A percentile compares a stretch with the other conserved stretches of the same genome.
Evolutionary conservation across 1,140 invertebrate species (phyloP).

Genomic region (Arctopsyche grandis): DNA sequence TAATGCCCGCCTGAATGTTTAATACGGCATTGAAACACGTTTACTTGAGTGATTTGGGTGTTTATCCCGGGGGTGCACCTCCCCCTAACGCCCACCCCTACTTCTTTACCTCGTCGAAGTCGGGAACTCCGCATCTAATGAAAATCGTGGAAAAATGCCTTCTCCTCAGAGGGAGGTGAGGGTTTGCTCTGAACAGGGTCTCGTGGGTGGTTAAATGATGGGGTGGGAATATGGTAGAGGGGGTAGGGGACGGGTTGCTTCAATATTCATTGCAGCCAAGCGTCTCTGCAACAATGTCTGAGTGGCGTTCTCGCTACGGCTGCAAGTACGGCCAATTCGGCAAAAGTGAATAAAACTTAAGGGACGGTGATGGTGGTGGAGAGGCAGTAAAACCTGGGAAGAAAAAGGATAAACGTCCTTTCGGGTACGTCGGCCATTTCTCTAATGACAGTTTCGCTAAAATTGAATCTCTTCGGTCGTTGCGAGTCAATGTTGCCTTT

Average conservation of each 20-base stretch:
- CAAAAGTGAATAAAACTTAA: not conserved
- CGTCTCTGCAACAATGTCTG: constrained; percentile 12
- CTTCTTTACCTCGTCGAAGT: not conserved
- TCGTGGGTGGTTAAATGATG: too few species aligned
- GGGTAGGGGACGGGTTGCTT: not conserved
- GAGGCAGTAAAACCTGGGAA: not conserved
- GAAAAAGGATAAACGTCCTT: not conserved
- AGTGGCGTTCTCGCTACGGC: not conserved
- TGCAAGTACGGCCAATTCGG: not conserved
- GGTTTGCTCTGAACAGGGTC: not conserved
- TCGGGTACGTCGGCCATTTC: not conserved
- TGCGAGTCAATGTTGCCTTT: not conserved
- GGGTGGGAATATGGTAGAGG: not conserved
- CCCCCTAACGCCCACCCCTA: not conserved
- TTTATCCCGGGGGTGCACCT: not conserved
- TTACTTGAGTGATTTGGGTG: constrained; percentile 54
- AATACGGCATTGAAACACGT: constrained; percentile 54
- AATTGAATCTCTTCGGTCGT: not conserved
- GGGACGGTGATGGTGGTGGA: not conserved
- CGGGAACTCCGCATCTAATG: constrained; percentile 44
- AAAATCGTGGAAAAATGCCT: constrained; percentile 54
- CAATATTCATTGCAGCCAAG: not conserved
- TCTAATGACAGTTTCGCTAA: constrained; percentile 2
- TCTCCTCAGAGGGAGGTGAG: not conserved
- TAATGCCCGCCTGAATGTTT: constrained; percentile 45